phyloP scores from a whole-genome alignment of 64 coral and sea anemone species.

The Actinia equina region DNA sequence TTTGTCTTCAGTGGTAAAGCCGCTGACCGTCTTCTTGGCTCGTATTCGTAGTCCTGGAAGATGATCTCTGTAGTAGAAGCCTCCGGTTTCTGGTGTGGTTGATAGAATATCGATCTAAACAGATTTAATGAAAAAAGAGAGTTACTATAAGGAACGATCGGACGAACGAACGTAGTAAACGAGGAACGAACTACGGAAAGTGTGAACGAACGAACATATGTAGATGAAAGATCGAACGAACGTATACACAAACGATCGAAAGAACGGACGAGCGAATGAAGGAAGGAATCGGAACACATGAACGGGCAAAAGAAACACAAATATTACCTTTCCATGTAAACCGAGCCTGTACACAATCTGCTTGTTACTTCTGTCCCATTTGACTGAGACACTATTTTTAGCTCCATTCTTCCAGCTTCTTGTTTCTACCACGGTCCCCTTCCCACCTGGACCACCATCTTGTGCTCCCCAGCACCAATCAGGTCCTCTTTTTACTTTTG shows the following conservation, averaged over 20 bases:
- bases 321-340: slow-evolving; percentile 55
- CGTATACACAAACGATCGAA: too few species aligned
- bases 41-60: slow-evolving; percentile 15
- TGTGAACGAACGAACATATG: too few species aligned
- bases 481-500: slow-evolving; percentile 46
- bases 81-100: slow-evolving; percentile 9
- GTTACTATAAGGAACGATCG: too few species aligned
- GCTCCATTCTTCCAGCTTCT: slow-evolving; percentile 18
- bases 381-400: slow-evolving; percentile 30
- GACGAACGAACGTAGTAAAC: background rate
- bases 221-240: too few species aligned
- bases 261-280: too few species aligned
- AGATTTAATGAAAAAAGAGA: background rate
- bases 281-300: too few species aligned
- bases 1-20: too few species aligned
- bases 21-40: slow-evolving; percentile 32
- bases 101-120: slow-evolving; percentile 41
- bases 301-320: background rate
- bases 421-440: slow-evolving; percentile 37
- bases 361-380: slow-evolving; percentile 27
- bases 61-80: slow-evolving; percentile 53
- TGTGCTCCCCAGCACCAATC: slow-evolving; percentile 54
- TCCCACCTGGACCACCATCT: slow-evolving; percentile 45
- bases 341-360: slow-evolving; percentile 57
- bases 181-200: too few species aligned